Evolutionary conservation across 30 jellyfish, hydroid and myxozoan genomes (phyloP).

Genomic region (Nemopilema nomurai): DNA sequence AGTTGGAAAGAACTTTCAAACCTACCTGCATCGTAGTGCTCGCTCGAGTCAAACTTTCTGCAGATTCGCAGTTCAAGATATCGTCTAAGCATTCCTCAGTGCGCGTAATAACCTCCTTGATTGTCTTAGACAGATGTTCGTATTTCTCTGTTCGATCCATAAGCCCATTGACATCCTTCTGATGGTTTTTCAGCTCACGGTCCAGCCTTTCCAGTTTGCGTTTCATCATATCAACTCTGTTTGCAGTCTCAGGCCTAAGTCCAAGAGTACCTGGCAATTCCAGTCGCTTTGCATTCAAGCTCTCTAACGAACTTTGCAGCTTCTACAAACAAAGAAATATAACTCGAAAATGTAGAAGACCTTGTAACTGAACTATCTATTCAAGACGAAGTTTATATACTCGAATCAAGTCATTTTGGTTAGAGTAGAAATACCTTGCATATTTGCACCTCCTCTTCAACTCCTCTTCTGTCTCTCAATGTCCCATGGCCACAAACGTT

Average conservation of each 20-base stretch:
- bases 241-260: background rate
- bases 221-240: background rate
- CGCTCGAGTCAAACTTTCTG: background rate
- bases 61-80: background rate
- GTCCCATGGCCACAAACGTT: background rate
- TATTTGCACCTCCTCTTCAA: slow-evolving; percentile 4
- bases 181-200: background rate
- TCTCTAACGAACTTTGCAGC: background rate
- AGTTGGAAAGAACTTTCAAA: no score
- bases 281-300: background rate
- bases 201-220: background rate
- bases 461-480: slow-evolving; percentile 5
- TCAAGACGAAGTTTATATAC: no score
- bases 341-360: background rate
- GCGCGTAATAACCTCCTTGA: background rate
- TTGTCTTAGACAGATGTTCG: slow-evolving; percentile 1
- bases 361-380: no score
- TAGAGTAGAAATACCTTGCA: slow-evolving; percentile 16
- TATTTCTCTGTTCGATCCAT: background rate
- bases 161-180: background rate
- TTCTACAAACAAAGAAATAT: background rate
- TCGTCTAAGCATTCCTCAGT: slow-evolving; percentile 22
- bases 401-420: no score
- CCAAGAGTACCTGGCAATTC: background rate
- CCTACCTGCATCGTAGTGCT: slow-evolving; percentile 6